Evolutionary conservation across 2,113 vertebrate species (phyloP).

Genomic region (Arvicanthis niloticus): DNA sequence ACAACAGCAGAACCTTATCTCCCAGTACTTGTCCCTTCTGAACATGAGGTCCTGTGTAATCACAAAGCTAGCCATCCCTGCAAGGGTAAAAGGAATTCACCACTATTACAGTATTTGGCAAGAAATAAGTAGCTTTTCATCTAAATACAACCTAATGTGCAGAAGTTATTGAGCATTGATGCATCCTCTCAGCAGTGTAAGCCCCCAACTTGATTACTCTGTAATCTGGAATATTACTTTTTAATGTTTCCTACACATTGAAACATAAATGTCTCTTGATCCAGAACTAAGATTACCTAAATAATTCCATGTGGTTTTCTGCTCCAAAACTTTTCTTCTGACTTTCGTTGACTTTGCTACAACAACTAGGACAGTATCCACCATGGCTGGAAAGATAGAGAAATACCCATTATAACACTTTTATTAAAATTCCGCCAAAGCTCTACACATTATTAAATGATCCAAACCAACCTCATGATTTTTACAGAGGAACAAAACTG

Average conservation of each 20-base stretch:
- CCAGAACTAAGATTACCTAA: background rate
- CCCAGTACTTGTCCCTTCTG: background rate
- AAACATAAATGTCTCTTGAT: background rate
- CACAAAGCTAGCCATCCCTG: background rate
- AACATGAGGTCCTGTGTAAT: background rate
- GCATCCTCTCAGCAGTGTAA: background rate
- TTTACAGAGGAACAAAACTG: background rate
- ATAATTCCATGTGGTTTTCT: constrained; percentile 24
- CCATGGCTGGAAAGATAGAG: background rate
- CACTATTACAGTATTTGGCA: background rate
- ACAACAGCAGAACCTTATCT: background rate
- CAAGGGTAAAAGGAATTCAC: background rate
- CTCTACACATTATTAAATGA: background rate
- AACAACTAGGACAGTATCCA: constrained; percentile 7
- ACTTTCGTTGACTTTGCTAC: constrained; percentile 36
- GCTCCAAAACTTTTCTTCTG: constrained; percentile 36
- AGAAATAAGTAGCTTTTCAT: background rate
- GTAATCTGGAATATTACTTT: background rate
- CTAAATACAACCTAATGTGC: background rate
- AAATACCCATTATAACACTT: background rate
- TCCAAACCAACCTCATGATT: background rate
- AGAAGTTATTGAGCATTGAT: background rate
- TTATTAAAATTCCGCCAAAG: background rate
- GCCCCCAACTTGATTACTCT: background rate
- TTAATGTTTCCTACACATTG: constrained; percentile 23